These are phyloP conservation scores for Paraescarpia echinospica DNA, from an alignment of 1,140 invertebrate genomes.

Conservation along the genomic window DNA sequence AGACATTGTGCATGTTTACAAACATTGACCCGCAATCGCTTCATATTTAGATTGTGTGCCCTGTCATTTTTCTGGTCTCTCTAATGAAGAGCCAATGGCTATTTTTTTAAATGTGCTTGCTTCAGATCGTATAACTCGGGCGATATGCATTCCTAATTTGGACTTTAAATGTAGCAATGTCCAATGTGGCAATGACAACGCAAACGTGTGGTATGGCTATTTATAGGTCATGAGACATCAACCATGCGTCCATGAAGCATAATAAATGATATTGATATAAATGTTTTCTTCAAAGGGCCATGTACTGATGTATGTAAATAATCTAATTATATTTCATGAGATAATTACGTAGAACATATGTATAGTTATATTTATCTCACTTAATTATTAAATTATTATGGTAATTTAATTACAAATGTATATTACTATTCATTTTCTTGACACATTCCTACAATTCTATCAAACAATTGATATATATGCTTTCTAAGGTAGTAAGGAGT, in stretches of 20 bases:
- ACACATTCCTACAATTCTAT: too few relatives aligned
- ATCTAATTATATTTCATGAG: too few relatives aligned
- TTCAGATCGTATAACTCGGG: background rate
- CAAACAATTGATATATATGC: too few relatives aligned
- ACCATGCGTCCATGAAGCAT: background rate
- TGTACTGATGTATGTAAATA: background rate
- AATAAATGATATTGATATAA: background rate
- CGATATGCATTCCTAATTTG: background rate
- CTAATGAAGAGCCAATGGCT: background rate
- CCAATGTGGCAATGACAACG: background rate
- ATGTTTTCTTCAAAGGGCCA: background rate
- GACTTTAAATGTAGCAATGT: background rate
- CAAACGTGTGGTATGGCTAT: background rate
- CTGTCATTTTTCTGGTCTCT: background rate
- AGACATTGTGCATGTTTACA: constrained; percentile 1
- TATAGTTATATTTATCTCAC: too few relatives aligned
- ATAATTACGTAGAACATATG: too few relatives aligned
- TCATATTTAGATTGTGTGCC: background rate
- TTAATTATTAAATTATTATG: too few relatives aligned
- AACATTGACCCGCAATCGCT: background rate
- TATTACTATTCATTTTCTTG: too few relatives aligned
- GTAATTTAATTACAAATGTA: too few relatives aligned
- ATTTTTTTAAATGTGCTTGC: background rate
- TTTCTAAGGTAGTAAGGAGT: too few relatives aligned
- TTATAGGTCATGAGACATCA: constrained; percentile 1